These are phyloP conservation scores for Platycheirus rosarum DNA, from an alignment of 2,888 invertebrate genomes.

Conservation along the genomic window DNA sequence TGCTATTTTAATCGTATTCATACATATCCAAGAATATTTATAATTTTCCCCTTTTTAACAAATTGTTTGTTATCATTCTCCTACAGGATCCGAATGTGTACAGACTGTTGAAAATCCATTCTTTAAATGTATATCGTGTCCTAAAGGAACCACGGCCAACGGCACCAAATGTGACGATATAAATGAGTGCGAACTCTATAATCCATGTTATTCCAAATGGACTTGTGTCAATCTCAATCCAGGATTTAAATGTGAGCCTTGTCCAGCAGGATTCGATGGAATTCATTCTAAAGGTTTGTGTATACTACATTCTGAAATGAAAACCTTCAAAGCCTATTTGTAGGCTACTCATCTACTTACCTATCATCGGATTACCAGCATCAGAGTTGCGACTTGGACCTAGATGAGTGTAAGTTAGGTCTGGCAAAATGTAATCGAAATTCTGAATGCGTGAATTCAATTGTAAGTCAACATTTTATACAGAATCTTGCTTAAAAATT, in stretches of 20 bases:
- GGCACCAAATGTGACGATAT: conserved; percentile 89
- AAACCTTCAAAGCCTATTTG: conserved; percentile 71
- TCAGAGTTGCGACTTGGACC: conserved; percentile 90
- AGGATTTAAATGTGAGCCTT: conserved; percentile 94
- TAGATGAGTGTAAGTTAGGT: conserved; percentile 93
- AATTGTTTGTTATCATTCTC: too few species aligned
- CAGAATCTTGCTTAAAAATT: too few species aligned
- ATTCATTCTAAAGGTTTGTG: conserved; percentile 80
- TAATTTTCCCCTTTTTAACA: too few species aligned
- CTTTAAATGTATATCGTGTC: conserved; percentile 90
- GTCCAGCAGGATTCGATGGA: conserved; percentile 91
- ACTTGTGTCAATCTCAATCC: conserved; percentile 90
- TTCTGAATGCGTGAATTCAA: conserved; percentile 92
- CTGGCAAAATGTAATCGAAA: conserved; percentile 87
- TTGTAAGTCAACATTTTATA: too few species aligned
- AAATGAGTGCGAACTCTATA: conserved; percentile 92
- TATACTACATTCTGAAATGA: too few species aligned
- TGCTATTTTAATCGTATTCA: too few species aligned
- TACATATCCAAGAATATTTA: too few species aligned
- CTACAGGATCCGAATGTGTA: conserved; percentile 86
- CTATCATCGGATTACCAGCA: conserved; percentile 86
- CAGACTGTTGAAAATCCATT: conserved; percentile 86
- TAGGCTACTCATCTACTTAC: conserved; percentile 89
- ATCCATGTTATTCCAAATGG: conserved; percentile 90
- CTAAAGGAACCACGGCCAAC: conserved; percentile 88